Evolutionary conservation across 2,888 invertebrate genomes (phyloP).

Genomic region (Calameuta pallipes): DNA sequence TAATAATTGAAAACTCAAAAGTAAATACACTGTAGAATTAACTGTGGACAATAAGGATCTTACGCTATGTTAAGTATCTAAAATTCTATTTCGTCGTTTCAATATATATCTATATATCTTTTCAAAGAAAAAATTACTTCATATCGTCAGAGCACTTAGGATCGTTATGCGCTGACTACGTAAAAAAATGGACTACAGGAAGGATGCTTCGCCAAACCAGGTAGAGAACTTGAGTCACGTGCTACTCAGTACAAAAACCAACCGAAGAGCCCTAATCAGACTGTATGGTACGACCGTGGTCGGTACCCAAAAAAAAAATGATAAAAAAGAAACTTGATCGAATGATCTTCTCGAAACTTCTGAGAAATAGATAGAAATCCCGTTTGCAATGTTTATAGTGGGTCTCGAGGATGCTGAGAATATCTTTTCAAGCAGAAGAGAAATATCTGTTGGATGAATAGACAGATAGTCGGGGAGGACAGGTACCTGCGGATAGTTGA

Average conservation of each 20-base stretch:
- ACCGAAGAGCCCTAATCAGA: background rate
- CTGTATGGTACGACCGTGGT: background rate
- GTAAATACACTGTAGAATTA: background rate
- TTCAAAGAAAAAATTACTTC: background rate
- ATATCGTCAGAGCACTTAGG: background rate
- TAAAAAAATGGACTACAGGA: background rate
- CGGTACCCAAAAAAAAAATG: background rate
- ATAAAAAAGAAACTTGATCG: background rate
- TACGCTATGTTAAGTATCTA: background rate
- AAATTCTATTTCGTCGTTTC: background rate
- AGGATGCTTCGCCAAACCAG: background rate
- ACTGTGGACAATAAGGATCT: background rate
- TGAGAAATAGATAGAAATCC: background rate
- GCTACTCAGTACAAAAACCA: background rate
- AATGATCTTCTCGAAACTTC: background rate
- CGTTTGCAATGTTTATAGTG: background rate
- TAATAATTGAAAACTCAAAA: background rate
- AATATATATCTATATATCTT: background rate
- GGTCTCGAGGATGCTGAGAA: background rate
- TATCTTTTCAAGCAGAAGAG: background rate
- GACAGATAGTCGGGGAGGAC: background rate
- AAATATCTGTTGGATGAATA: background rate
- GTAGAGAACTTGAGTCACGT: background rate
- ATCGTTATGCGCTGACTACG: background rate
- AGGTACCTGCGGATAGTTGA: background rate